These are phyloP conservation scores for Megalurothrips usitatus DNA, from an alignment of 2,888 invertebrate species.

Conservation along the genomic window DNA sequence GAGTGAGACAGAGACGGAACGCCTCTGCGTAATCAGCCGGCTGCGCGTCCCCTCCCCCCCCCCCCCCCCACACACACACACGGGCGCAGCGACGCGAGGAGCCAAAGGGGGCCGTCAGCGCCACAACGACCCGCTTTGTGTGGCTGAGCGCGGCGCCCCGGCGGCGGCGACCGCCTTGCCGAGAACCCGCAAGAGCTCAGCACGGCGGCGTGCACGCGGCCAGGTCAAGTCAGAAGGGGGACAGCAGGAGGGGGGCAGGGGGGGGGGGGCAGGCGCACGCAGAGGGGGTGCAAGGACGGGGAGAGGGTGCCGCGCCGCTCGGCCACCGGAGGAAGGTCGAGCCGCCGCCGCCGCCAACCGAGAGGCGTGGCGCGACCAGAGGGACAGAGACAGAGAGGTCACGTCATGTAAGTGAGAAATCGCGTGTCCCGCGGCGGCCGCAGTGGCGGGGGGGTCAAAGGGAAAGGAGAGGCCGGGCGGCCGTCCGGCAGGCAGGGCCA, in stretches of 20 bases:
- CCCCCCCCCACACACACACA: neutral
- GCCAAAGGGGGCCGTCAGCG: too few species aligned
- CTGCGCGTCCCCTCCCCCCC: neutral
- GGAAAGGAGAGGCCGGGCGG: neutral
- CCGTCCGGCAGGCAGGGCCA: neutral
- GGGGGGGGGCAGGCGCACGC: neutral
- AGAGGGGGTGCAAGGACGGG: neutral
- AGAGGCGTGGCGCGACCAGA: neutral
- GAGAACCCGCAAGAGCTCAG: too few species aligned
- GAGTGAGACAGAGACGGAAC: too few species aligned
- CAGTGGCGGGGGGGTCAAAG: neutral
- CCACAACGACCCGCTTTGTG: neutral
- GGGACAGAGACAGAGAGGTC: neutral
- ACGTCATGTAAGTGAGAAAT: constrained; percentile 15
- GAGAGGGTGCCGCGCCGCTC: neutral
- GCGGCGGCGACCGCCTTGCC: neutral
- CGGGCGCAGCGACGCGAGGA: neutral
- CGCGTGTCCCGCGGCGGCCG: neutral
- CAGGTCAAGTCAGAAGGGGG: neutral
- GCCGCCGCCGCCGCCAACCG: neutral
- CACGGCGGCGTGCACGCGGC: neutral
- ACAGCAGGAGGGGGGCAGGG: neutral
- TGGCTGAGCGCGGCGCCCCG: neutral
- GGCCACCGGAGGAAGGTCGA: neutral
- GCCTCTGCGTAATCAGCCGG: too few species aligned